Evolutionary conservation across 2,888 invertebrate species (phyloP).

Genomic region (Campoplex nolae): DNA sequence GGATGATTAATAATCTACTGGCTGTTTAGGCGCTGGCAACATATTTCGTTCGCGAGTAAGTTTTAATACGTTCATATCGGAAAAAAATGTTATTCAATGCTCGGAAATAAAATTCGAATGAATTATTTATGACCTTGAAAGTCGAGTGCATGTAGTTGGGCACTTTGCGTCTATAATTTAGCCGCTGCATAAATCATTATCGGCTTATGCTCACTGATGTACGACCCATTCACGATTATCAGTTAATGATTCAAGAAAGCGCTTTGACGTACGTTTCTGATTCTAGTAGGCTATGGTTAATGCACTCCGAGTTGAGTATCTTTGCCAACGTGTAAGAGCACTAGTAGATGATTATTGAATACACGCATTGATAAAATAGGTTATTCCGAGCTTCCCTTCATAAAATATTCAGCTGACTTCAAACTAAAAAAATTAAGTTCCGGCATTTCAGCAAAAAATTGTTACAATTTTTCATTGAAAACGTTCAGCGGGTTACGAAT

Average conservation of each 20-base stretch:
- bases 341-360: neutral
- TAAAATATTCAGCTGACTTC: neutral
- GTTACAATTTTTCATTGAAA: no score
- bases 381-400: neutral
- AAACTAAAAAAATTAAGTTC: no score
- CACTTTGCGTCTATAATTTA: neutral
- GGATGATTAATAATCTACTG: neutral
- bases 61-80: neutral
- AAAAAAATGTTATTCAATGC: neutral
- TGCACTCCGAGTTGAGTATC: constrained; percentile 1
- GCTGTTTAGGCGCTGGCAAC: neutral
- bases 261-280: constrained; percentile 3
- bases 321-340: constrained; percentile 15
- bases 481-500: neutral
- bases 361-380: neutral
- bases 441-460: neutral
- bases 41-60: neutral
- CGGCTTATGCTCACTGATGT: constrained; percentile 14
- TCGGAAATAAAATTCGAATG: neutral
- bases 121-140: neutral
- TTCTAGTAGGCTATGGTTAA: neutral
- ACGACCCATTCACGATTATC: constrained; percentile 28
- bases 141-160: neutral
- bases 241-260: constrained; percentile 34
- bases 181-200: constrained; percentile 7